phyloP scores from a whole-genome alignment of 1,140 invertebrate genomes.

The Tachypleus tridentatus region DNA sequence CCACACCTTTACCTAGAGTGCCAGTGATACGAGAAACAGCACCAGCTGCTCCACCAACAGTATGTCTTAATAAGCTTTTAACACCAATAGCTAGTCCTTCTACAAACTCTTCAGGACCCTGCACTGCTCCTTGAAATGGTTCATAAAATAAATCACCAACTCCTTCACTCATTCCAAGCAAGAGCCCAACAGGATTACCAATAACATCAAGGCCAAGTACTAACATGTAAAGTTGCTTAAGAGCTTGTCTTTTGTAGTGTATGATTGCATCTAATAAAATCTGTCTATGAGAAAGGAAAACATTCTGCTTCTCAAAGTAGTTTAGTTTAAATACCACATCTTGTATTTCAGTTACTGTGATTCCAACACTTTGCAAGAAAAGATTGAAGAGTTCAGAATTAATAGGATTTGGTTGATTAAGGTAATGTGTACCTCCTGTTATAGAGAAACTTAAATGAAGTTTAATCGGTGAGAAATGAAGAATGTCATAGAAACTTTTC shows the following conservation, averaged over 20 bases:
- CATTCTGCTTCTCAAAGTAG: slow-evolving; percentile 75
- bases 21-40: slow-evolving; percentile 92
- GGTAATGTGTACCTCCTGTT: slow-evolving; percentile 43
- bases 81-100: slow-evolving; percentile 86
- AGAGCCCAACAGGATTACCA: slow-evolving; percentile 93
- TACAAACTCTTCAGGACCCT: slow-evolving; percentile 95
- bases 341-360: slow-evolving; percentile 91
- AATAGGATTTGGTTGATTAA: slow-evolving; percentile 31
- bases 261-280: slow-evolving; percentile 64
- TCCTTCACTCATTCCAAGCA: slow-evolving; percentile 84
- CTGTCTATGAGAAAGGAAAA: slow-evolving; percentile 78
- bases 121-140: slow-evolving; percentile 89
- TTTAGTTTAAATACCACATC: slow-evolving; percentile 94
- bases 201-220: slow-evolving; percentile 94
- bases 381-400: slow-evolving; percentile 56
- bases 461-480: slow-evolving; percentile 94
- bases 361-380: slow-evolving; percentile 84
- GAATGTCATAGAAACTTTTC: slow-evolving; percentile 88
- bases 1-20: slow-evolving; percentile 87
- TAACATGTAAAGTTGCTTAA: slow-evolving; percentile 94
- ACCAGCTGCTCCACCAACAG: slow-evolving; percentile 85
- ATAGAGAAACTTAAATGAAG: slow-evolving; percentile 66
- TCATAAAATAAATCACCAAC: slow-evolving; percentile 97
- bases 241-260: slow-evolving; percentile 73
- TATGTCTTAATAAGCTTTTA: slow-evolving; percentile 82